phyloP scores from a whole-genome alignment of 2,888 invertebrate species.

The Bugulina stolonifera region DNA sequence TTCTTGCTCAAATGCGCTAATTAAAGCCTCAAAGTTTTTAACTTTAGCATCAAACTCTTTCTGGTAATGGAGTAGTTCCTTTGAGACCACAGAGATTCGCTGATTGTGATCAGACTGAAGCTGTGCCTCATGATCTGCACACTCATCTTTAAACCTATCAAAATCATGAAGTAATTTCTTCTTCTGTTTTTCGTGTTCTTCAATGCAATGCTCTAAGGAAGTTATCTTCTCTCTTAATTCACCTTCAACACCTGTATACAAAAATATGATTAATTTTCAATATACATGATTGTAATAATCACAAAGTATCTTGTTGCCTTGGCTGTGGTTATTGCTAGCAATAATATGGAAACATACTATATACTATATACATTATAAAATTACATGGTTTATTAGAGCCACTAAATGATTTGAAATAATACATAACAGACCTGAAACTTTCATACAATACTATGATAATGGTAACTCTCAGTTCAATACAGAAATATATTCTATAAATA shows the following conservation, averaged over 20 bases:
- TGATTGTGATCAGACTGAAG: conserved; percentile 41
- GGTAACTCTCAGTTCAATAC: too few relatives aligned
- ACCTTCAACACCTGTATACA: conserved; percentile 34
- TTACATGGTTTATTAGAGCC: too few relatives aligned
- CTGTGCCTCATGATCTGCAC: conserved; percentile 38
- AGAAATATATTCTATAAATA: too few relatives aligned
- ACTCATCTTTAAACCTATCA: conserved; percentile 37
- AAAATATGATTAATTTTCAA: too few relatives aligned
- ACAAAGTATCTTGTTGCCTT: too few relatives aligned
- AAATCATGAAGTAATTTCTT: conserved; percentile 37
- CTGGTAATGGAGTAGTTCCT: conserved; percentile 44
- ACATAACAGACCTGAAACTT: too few relatives aligned
- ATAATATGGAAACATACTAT: too few relatives aligned
- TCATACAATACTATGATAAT: too few relatives aligned
- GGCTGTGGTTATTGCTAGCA: too few relatives aligned
- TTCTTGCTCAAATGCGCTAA: conserved; percentile 37
- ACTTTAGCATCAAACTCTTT: conserved; percentile 46
- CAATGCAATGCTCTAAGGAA: conserved; percentile 37
- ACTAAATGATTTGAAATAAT: too few relatives aligned
- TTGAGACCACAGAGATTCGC: conserved; percentile 41
- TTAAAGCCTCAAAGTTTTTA: conserved; percentile 38
- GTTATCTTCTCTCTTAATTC: conserved; percentile 37
- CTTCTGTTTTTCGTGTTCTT: conserved; percentile 39
- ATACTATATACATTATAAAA: too few relatives aligned
- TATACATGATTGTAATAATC: too few relatives aligned